Evolutionary conservation across 1,140 invertebrate genomes (phyloP).

Genomic region (Drosophila azteca): DNA sequence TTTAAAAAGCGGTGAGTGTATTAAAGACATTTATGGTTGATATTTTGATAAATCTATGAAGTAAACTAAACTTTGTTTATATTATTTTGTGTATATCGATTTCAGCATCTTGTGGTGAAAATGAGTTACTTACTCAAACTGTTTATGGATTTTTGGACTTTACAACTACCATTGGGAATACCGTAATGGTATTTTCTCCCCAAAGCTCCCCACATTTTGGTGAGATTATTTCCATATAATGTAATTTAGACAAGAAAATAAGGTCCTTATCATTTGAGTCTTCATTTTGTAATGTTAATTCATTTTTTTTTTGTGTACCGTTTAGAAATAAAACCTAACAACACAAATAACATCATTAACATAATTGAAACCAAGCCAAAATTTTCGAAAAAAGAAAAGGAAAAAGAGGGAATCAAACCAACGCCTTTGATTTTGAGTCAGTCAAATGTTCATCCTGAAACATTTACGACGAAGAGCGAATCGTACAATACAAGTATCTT

Average conservation of each 20-base stretch:
- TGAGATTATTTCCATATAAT: slow-evolving; percentile 37
- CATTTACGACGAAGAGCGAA: slow-evolving; percentile 31
- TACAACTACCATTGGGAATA: slow-evolving; percentile 95
- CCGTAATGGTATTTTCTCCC: slow-evolving; percentile 93
- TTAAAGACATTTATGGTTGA: too few relatives aligned
- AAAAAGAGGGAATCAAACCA: slow-evolving; percentile 60
- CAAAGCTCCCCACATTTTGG: slow-evolving; percentile 76
- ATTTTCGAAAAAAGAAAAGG: slow-evolving; percentile 33
- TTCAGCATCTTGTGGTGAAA: slow-evolving; percentile 45
- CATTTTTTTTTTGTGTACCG: neutral
- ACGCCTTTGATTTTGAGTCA: slow-evolving; percentile 51
- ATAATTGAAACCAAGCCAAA: slow-evolving; percentile 69
- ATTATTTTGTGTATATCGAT: neutral
- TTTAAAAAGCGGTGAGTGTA: slow-evolving; percentile 42
- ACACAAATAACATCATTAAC: slow-evolving; percentile 48
- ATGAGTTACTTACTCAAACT: slow-evolving; percentile 73
- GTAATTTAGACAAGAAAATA: too few relatives aligned
- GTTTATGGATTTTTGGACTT: slow-evolving; percentile 94
- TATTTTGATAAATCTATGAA: too few relatives aligned
- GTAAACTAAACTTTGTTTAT: too few relatives aligned
- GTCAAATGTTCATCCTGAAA: slow-evolving; percentile 29
- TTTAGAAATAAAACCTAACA: slow-evolving; percentile 43
- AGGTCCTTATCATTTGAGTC: neutral
- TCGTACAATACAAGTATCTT: slow-evolving; percentile 24
- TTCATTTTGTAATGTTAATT: neutral